Evolutionary conservation across 1,140 invertebrate genomes (phyloP), one percentile per base, ranked within the genome.

Genomic region (Caenorhabditis latens): DNA sequence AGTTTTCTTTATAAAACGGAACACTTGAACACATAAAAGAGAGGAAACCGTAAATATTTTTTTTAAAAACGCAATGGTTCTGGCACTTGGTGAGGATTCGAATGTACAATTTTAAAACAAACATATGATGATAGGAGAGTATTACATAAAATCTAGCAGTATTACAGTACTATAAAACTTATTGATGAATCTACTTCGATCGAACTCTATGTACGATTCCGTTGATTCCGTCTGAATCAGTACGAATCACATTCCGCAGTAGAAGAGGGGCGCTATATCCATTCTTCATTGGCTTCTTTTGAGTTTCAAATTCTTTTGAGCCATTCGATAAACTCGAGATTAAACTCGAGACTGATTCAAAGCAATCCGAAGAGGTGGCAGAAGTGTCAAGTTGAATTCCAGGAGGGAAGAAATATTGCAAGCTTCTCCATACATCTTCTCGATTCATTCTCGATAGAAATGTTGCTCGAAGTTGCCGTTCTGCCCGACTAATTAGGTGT

Each of bases 391-490:
- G 43, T 50, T 48, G 71, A 79, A 79, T 46, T 43, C 46, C 46
- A 24, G 46, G 46, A 8, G 75, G 50, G 79, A 86, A 83, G 82
- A 86, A 86, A 43, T 61, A 86, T 13, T 71, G 19, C 9, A 86
- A 19, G 53, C 65, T 55, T 43, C 63, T 43, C 86, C 75, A 79
- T 4, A 86, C 43, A 19, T 86, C 65, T 42, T 82, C 55, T 42
- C 86, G 53, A 57, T 86, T 58, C 21, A 86, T 50, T 86, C 86
- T 71, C 5, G 86, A 86, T 11, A 86, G 21, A 53, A 86, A 86
- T 3, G 86, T 86, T 24, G 86, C 86, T 16, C 86, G 86, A 71
- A 86, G 86, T 42, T 86, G 55, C n/a, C 58, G 6, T 48, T 86
- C 65, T 8, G 71, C 50, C 6, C 50, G 42, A 50, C 61, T 85